Evolutionary conservation across 2,797 vertebrate genomes (phyloP).

Genomic region (Gymnoscopelus braueri): DNA sequence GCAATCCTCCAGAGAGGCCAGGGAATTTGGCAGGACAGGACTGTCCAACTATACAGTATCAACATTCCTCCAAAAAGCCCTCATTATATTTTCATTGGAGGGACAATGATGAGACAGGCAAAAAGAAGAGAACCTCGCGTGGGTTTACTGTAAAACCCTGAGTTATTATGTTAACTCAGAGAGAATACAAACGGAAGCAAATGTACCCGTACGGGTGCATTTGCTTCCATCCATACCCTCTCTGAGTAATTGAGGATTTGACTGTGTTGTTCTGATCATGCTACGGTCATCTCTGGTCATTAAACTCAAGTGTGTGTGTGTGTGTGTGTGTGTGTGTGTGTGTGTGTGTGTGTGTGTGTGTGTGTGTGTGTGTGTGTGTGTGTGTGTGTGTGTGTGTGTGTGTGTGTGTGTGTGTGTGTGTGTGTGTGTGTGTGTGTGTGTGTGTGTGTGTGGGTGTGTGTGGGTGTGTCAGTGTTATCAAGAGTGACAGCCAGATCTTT

Average conservation of each 20-base stretch:
- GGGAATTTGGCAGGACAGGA: slow-evolving; percentile 72
- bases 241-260: no score
- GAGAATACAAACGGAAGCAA: no score
- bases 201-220: no score
- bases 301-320: slow-evolving; percentile 18
- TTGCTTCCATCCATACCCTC: no score
- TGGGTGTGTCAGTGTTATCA: slow-evolving; percentile 33
- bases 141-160: neutral
- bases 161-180: no score
- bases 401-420: no score
- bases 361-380: slow-evolving; percentile 38
- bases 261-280: slow-evolving; percentile 21
- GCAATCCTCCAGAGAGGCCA: slow-evolving; percentile 70
- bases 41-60: slow-evolving; percentile 68
- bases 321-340: no score
- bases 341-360: no score
- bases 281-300: slow-evolving; percentile 33
- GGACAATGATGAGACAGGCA: slow-evolving; percentile 35
- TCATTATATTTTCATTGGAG: slow-evolving; percentile 65
- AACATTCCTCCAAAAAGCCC: slow-evolving; percentile 50
- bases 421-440: no score
- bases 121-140: slow-evolving; percentile 12
- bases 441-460: slow-evolving; percentile 24
- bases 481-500: slow-evolving; percentile 24
- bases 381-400: no score